These are phyloP conservation scores for Acanthurus leucopareius DNA, from an alignment of 2,797 vertebrate genomes.

Conservation along the genomic window DNA sequence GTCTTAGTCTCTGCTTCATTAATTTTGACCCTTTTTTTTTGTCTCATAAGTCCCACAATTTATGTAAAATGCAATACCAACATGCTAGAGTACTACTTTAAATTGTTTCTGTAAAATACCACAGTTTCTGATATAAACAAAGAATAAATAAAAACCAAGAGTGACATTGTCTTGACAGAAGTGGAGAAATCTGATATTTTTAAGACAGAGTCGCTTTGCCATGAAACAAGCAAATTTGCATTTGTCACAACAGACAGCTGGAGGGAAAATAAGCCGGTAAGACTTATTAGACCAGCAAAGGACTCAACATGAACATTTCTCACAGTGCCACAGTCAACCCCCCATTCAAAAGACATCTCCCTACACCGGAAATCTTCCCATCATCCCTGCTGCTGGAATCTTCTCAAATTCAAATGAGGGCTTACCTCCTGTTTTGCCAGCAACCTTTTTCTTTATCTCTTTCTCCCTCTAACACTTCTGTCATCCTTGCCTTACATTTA, in stretches of 20 bases:
- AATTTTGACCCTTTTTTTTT: too few species aligned
- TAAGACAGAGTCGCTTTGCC: background rate
- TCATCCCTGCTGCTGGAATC: conserved; percentile 45
- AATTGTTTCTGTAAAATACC: background rate
- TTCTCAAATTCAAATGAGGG: conserved; percentile 67
- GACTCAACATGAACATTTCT: conserved; percentile 18
- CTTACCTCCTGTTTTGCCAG: conserved; percentile 50
- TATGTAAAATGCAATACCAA: background rate
- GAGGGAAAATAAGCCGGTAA: conserved; percentile 25
- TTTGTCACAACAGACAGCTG: conserved; percentile 7
- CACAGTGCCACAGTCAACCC: conserved; percentile 8
- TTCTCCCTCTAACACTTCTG: conserved; percentile 21
- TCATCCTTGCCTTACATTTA: conserved; percentile 20
- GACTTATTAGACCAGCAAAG: conserved; percentile 21
- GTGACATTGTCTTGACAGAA: background rate
- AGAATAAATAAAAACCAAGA: background rate
- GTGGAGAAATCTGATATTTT: background rate
- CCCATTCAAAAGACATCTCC: conserved; percentile 24
- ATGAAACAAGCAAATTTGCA: conserved; percentile 15
- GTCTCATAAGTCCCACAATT: background rate
- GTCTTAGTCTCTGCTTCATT: too few species aligned
- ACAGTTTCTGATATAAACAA: background rate
- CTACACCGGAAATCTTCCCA: conserved; percentile 29
- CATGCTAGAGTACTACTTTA: conserved; percentile 2
- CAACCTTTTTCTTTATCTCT: conserved; percentile 33